Evolutionary conservation across 2,888 invertebrate species (phyloP).

Genomic region (Ornithoptera alexandrae): DNA sequence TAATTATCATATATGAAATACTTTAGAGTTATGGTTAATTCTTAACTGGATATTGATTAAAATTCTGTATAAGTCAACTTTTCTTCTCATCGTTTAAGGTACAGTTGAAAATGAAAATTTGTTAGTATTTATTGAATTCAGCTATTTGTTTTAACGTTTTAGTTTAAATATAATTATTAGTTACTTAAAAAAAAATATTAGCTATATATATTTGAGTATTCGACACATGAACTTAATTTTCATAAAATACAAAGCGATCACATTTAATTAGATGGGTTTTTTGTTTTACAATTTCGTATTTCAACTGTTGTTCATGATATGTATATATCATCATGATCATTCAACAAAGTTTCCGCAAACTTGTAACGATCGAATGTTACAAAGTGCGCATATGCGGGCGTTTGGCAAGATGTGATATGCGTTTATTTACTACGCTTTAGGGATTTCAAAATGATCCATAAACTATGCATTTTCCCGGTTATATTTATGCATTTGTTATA

Average conservation of each 20-base stretch:
- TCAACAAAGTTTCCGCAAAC: background rate
- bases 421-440: slow-evolving; percentile 1
- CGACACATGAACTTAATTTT: background rate
- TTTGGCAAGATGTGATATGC: slow-evolving; percentile 30
- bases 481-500: background rate
- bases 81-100: background rate
- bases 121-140: no score
- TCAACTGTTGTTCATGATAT: background rate
- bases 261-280: background rate
- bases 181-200: no score
- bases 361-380: background rate
- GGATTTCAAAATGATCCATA: slow-evolving; percentile 9
- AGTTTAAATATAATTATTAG: no score
- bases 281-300: background rate
- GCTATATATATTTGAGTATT: no score
- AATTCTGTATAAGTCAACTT: background rate
- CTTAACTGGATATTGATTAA: background rate
- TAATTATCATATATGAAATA: background rate
- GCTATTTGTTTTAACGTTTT: no score
- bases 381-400: slow-evolving; percentile 30
- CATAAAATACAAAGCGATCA: background rate
- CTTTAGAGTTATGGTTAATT: background rate
- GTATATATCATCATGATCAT: background rate
- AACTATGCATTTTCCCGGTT: slow-evolving; percentile 1
- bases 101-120: no score